Evolutionary conservation across 2,888 invertebrate species (phyloP), one percentile per base, ranked within the genome.

Genomic region (Acheta domesticus): DNA sequence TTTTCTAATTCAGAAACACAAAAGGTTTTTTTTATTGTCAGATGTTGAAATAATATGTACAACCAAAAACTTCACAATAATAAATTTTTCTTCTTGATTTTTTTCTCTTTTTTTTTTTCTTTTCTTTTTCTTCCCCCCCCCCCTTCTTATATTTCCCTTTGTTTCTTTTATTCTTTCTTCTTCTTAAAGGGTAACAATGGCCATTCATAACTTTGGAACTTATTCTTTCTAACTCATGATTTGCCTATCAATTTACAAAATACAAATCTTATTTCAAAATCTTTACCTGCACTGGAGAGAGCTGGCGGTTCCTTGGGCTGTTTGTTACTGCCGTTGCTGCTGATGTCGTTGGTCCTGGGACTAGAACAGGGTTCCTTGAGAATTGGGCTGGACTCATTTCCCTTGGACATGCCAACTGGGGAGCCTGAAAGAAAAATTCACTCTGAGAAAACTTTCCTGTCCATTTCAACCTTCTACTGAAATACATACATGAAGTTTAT

Each of bases 201-300:
- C 73, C 8, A n/a, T 73, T 1, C 20, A 19, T n/a, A 73, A 11
- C 20, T 20, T 73, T n/a, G 19, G 20, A 73, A 73, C 20, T 16
- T 14, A 16, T 14, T 11, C 12, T n/a, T 4, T 14, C 11, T 16
- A 75, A 8, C n/a, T 20, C 21, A 36, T 0, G 36, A 36, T 36
- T 36, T 36, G 5, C 5, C 36, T 8, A 36, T 36, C 8, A 36
- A 36, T 36, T 36, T 36, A 36, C 36, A 36, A 36, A 36, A 36
- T 36, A 5, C 8, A 36, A 36, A 36, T 36, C 20, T 23, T 12
- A 48, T 76, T 76, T 76, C 36, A 20, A 75, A 79, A 79, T 80
- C 84, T 82, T 84, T 86, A 92, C 92, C 92, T 92, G 92, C 86
- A 92, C 89, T 87, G 91, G 90, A 83, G 91, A 91, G 88, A 92